Conservation (phyloP, 64 coral and sea anemone species). For the Catalaphyllia jardinei region DNA sequence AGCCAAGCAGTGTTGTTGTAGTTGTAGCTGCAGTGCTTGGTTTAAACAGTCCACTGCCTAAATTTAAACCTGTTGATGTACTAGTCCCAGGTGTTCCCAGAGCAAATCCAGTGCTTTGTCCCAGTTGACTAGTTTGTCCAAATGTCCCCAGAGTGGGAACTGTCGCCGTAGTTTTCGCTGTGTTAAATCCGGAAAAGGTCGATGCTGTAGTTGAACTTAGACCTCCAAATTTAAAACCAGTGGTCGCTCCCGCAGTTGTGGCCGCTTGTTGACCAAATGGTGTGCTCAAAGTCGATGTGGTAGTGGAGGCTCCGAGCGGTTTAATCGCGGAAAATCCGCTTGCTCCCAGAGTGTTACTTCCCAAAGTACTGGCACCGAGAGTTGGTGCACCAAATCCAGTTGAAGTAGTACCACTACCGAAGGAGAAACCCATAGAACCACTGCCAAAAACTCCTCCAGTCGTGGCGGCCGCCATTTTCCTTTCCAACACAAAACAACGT, state of each 20-base stretch:
- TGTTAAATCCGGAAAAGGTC: conserved; percentile 20
- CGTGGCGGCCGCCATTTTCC: conserved; percentile 68
- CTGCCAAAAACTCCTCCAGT: conserved; percentile 36
- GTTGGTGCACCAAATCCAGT: conserved; percentile 20
- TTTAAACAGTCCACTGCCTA: conserved; percentile 25
- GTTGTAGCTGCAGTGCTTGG: conserved; percentile 38
- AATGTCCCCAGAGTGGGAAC: conserved; percentile 26
- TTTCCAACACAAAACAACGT: not conserved
- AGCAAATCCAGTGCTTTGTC: conserved; percentile 16
- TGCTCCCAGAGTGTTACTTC: not conserved
- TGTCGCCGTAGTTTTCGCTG: conserved; percentile 24
- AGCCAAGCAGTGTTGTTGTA: conserved; percentile 21
- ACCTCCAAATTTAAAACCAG: conserved; percentile 42
- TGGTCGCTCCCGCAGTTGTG: not conserved
- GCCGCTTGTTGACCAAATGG: conserved; percentile 19
- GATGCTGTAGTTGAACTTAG: not conserved
- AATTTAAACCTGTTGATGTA: not conserved
- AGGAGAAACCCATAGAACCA: conserved; percentile 19
- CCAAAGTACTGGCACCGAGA: conserved; percentile 5
- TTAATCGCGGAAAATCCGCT: conserved; percentile 50
- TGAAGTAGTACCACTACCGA: not conserved
- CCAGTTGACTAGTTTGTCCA: conserved; percentile 35
- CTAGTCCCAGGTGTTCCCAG: not conserved
- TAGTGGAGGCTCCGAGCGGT: conserved; percentile 27
- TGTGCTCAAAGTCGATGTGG: conserved; percentile 15